Evolutionary conservation across 2,888 invertebrate genomes (phyloP), one percentile per base, ranked within the genome.

Genomic region (Leptinotarsa peninsularis): DNA sequence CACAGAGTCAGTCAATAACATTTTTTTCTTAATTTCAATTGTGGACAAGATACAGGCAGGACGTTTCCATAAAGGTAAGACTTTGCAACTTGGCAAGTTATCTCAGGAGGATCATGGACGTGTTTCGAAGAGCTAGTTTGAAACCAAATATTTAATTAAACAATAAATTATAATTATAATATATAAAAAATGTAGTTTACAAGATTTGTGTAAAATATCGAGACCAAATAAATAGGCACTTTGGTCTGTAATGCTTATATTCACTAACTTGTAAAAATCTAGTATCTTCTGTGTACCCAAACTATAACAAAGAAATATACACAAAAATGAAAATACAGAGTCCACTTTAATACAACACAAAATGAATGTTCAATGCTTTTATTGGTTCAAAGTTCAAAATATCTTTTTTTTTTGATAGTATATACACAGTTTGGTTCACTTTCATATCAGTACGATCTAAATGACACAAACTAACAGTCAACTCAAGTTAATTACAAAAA

Each of bases 201-300:
- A 75, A 71, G 66, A 72, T 76, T 70, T 50, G 67, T 75, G 75
- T 77, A 79, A 79, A 79, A 77, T 76, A 77, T 75, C 50, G 63
- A 73, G 84, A 84, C 84, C 83, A 85, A 84, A 85, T 80, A 83
- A 85, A 84, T 84, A 87, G 87, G 87, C 87, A 87, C 87, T 87
- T 87, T 87, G 87, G 87, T 87, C 86, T 78, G 71, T 72, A 71
- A 77, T 79, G 76, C 74, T 79, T 76, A 78, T 76, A 66, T 74
- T 63, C 70, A 74, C 77, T 78, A 77, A 78, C 70, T 77, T 54
- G 80, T 80, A 80, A 78, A 80, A 80, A 80, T 78, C 77, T 78
- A 80, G 73, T 76, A 75, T 76, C 52, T 79, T 76, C 73, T 76
- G 71, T 78, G 71, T 70, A 71, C 71, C 72, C 73, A 75, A 76